Percentiles rank a stretch among this genome's conserved stretches.
Evolutionary conservation across 2,797 vertebrate genomes (phyloP).

Genomic region (Pitangus sulphuratus): DNA sequence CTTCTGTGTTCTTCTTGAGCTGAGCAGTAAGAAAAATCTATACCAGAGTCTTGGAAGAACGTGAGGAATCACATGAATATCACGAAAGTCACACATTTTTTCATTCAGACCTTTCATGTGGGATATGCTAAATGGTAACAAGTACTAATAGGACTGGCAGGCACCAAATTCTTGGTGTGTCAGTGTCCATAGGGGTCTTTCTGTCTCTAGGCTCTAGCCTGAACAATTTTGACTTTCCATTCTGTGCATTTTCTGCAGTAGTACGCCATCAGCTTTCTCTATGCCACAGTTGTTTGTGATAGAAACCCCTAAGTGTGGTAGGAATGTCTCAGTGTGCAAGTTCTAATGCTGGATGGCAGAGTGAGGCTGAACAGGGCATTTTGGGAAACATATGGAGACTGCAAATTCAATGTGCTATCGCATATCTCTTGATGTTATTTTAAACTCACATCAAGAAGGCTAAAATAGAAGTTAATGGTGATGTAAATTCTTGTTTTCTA

Average conservation of each 20-base stretch:
- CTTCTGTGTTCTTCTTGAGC: background rate
- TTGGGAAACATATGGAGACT: background rate
- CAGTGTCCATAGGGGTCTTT: background rate
- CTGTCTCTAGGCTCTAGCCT: background rate
- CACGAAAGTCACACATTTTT: background rate
- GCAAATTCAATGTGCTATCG: background rate
- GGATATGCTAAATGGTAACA: background rate
- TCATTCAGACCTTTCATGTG: background rate
- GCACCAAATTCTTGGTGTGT: background rate
- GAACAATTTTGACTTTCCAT: background rate
- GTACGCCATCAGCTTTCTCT: background rate
- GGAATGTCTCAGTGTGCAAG: background rate
- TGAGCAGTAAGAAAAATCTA: background rate
- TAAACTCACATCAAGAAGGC: background rate
- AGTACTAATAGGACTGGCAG: background rate
- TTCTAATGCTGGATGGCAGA: background rate
- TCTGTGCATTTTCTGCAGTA: background rate
- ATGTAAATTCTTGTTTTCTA: background rate
- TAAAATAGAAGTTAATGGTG: background rate
- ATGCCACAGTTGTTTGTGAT: background rate
- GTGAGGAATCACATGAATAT: background rate
- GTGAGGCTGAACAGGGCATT: background rate
- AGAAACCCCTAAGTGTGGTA: background rate
- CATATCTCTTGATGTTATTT: background rate
- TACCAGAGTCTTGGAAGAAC: rapidly evolving